These are phyloP conservation scores for Eucera pruinosa DNA, from an alignment of 2,888 invertebrate genomes.

Conservation along the genomic window DNA sequence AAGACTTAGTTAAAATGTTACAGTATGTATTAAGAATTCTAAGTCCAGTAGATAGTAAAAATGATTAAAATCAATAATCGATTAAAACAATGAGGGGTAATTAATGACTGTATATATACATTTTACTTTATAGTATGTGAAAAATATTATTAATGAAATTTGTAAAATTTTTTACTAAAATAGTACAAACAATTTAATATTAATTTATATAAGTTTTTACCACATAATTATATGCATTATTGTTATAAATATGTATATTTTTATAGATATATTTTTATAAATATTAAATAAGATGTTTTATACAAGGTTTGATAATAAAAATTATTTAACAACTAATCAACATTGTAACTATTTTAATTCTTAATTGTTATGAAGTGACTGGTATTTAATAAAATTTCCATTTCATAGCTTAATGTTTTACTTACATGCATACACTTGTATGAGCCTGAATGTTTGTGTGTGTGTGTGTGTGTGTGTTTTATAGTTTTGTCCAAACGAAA, in stretches of 20 bases:
- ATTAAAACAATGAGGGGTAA: background rate
- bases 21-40: constrained; percentile 78
- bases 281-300: constrained; percentile 10
- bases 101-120: constrained; percentile 47
- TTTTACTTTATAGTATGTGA: constrained; percentile 18
- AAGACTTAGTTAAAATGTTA: constrained; percentile 78
- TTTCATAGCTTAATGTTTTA: too few species aligned
- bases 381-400: too few species aligned
- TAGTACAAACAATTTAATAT: background rate
- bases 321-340: constrained; percentile 4
- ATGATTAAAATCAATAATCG: constrained; percentile 23
- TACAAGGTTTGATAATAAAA: constrained; percentile 27
- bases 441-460: too few species aligned
- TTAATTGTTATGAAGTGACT: too few species aligned
- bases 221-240: background rate
- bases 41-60: constrained; percentile 70
- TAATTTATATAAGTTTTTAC: constrained; percentile 3
- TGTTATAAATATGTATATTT: background rate
- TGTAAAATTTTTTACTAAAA: constrained; percentile 31
- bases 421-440: too few species aligned
- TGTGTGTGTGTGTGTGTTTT: too few species aligned
- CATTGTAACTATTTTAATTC: background rate
- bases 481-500: too few species aligned
- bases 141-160: constrained; percentile 5
- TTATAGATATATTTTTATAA: constrained; percentile 30